Percentiles rank a stretch among this genome's conserved stretches.
These are phyloP conservation scores for Opisthograptis luteolata DNA, from an alignment of 2,888 invertebrate genomes.

Conservation along the genomic window DNA sequence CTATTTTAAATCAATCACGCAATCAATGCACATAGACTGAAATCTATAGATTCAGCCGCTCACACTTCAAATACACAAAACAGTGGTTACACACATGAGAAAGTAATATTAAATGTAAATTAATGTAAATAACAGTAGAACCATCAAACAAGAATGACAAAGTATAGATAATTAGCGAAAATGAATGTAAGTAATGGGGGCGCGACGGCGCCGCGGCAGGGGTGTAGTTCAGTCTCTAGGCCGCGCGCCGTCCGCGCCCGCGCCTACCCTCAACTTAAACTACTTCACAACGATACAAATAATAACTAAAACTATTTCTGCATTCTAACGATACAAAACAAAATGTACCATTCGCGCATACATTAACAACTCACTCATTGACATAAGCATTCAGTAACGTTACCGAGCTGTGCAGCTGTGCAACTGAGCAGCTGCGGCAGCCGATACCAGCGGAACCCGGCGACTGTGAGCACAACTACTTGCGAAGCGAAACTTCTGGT, in stretches of 20 bases:
- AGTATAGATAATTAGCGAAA: slow-evolving; percentile 66
- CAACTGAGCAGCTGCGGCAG: slow-evolving; percentile 36
- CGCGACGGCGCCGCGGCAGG: slow-evolving; percentile 66
- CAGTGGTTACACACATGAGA: slow-evolving; percentile 75
- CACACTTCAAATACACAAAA: slow-evolving; percentile 74
- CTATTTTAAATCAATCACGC: slow-evolving; percentile 47
- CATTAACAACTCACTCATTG: slow-evolving; percentile 58
- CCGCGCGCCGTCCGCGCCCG: slow-evolving; percentile 68
- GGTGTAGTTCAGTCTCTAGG: slow-evolving; percentile 81
- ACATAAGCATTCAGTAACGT: slow-evolving; percentile 16
- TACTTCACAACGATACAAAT: slow-evolving; percentile 81
- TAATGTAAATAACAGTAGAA: slow-evolving; percentile 72
- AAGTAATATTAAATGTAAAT: slow-evolving; percentile 65
- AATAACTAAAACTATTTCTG: slow-evolving; percentile 82
- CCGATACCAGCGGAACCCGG: slow-evolving; percentile 58
- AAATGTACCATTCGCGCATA: slow-evolving; percentile 71
- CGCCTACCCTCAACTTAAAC: slow-evolving; percentile 72
- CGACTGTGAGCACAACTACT: slow-evolving; percentile 29
- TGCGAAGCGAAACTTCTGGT: slow-evolving; percentile 13
- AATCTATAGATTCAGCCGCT: slow-evolving; percentile 64
- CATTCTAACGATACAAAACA: slow-evolving; percentile 72
- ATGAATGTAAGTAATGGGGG: slow-evolving; percentile 68
- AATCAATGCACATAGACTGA: slow-evolving; percentile 63
- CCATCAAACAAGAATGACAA: slow-evolving; percentile 74
- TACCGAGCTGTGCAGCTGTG: slow-evolving; percentile 7